These are phyloP conservation scores for Vireo griseus DNA, from an alignment of 2,797 vertebrate species.

Conservation along the genomic window DNA sequence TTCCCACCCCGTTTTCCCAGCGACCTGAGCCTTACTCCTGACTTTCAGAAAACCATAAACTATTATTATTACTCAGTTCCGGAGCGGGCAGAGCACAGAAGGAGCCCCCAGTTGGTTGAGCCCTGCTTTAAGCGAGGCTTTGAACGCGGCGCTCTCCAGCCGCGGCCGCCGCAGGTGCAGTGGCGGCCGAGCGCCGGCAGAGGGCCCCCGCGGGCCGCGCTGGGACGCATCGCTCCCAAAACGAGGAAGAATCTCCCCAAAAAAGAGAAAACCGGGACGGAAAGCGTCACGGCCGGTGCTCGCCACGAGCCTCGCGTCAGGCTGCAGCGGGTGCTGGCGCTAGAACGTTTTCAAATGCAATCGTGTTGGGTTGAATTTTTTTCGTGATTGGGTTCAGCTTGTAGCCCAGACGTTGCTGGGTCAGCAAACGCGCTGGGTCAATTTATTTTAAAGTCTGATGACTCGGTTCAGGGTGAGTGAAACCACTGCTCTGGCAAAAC, in stretches of 20 bases:
- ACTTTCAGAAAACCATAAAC: background rate
- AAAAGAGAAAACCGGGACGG: background rate
- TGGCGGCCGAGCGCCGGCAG: conserved; percentile 35
- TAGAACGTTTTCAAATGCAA: background rate
- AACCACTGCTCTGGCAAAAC: background rate
- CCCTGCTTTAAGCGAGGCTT: background rate
- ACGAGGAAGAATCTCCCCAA: background rate
- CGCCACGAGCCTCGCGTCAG: background rate
- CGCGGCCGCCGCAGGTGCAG: background rate
- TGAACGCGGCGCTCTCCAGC: background rate
- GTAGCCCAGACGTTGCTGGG: background rate
- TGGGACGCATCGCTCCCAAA: background rate
- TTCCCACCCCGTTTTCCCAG: background rate
- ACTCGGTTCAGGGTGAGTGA: background rate
- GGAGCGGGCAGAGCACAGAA: background rate
- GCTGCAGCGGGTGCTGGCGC: rapidly evolving
- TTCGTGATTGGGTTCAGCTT: background rate
- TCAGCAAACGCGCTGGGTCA: rapidly evolving
- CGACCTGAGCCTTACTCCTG: background rate
- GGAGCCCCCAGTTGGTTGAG: background rate
- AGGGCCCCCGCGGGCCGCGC: conserved; percentile 60
- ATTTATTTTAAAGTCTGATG: background rate
- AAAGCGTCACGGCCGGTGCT: rapidly evolving
- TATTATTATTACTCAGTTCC: background rate
- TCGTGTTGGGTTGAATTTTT: background rate